A percentile compares a stretch with the other conserved stretches of the same genome.
Evolutionary conservation across 2,888 invertebrate species (phyloP).

Genomic region (Drosophila anomelani): DNA sequence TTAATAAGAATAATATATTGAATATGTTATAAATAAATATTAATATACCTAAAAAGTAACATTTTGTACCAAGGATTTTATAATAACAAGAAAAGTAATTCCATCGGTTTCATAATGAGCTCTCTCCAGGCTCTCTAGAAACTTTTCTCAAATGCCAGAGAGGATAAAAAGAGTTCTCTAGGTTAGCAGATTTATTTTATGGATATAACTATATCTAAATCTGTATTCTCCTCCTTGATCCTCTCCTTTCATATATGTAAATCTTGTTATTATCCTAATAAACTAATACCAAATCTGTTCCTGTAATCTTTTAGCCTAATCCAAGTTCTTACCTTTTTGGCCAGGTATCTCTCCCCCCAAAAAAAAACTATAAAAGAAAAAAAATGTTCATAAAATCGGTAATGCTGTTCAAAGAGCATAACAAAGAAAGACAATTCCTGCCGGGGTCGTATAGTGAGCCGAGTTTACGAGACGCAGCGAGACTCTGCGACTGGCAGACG

Average conservation of each 20-base stretch:
- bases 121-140: neutral
- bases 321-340: conserved; percentile 8
- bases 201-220: too few relatives aligned
- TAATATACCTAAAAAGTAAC: too few relatives aligned
- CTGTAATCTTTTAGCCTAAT: conserved; percentile 10
- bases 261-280: too few relatives aligned
- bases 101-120: neutral
- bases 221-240: too few relatives aligned
- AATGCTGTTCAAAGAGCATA: conserved; percentile 33
- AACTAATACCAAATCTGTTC: neutral
- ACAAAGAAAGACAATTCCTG: conserved; percentile 30
- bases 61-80: neutral
- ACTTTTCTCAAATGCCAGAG: neutral
- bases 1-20: neutral
- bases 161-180: too few relatives aligned
- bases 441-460: conserved; percentile 34
- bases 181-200: too few relatives aligned
- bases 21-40: neutral
- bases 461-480: conserved; percentile 21
- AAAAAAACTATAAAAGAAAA: neutral
- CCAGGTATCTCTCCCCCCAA: conserved; percentile 7
- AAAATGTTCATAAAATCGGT: conserved; percentile 30
- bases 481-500: neutral
- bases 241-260: too few relatives aligned
- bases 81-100: neutral